These are phyloP conservation scores for Halesus radiatus DNA, from an alignment of 1,140 invertebrate genomes.

Conservation along the genomic window DNA sequence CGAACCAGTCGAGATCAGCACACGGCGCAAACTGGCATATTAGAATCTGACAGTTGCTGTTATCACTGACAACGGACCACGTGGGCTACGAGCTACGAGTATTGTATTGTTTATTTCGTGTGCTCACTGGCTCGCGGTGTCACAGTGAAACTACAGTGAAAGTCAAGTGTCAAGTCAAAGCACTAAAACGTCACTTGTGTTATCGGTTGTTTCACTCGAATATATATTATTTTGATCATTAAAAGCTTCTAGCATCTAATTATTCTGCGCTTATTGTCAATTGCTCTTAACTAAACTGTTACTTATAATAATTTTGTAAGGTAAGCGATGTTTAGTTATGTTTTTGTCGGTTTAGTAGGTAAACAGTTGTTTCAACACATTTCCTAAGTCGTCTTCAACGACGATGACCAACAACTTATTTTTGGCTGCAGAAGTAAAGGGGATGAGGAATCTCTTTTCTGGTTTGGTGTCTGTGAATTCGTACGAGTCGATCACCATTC, in stretches of 20 bases:
- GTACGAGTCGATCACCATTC: constrained; percentile 77
- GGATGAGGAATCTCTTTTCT: constrained; percentile 73
- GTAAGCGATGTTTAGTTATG: constrained; percentile 42
- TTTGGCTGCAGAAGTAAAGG: constrained; percentile 67
- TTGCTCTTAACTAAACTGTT: constrained; percentile 50
- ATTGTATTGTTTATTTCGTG: background rate
- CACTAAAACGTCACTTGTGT: constrained; percentile 46
- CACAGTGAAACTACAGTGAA: background rate
- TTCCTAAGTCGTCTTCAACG: constrained; percentile 72
- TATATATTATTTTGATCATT: constrained; percentile 26
- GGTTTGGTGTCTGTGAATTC: constrained; percentile 73
- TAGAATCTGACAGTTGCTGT: background rate
- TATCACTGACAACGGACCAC: constrained; percentile 54
- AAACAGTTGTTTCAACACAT: constrained; percentile 72
- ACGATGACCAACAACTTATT: constrained; percentile 69
- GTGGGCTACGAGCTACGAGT: constrained; percentile 52
- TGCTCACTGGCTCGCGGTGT: constrained; percentile 4
- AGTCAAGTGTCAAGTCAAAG: constrained; percentile 24
- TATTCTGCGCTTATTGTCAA: constrained; percentile 56
- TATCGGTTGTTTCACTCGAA: constrained; percentile 29
- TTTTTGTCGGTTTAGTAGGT: constrained; percentile 60
- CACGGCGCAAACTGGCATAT: background rate
- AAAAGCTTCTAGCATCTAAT: constrained; percentile 57
- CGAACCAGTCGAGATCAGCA: background rate
- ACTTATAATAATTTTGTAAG: constrained; percentile 44